These are phyloP conservation scores for Meloe dianella DNA, from an alignment of 2,888 invertebrate species.

Conservation along the genomic window DNA sequence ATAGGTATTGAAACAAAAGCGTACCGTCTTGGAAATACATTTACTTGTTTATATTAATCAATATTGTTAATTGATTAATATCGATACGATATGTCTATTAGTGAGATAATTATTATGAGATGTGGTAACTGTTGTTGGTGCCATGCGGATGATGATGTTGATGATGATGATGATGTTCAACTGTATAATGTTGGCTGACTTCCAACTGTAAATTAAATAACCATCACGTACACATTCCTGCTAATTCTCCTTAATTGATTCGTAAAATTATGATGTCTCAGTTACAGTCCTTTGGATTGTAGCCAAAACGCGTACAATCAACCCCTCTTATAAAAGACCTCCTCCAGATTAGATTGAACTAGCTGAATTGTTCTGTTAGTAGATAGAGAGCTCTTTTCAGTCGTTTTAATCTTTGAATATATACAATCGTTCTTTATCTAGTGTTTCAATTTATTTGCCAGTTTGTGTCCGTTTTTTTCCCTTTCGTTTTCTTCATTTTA, in stretches of 20 bases:
- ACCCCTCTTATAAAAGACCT: not conserved
- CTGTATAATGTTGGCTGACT: constrained; percentile 25
- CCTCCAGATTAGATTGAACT: constrained; percentile 2
- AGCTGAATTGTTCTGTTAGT: not conserved
- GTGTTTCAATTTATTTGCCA: constrained; percentile 4
- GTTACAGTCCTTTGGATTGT: constrained; percentile 38
- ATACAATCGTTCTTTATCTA: not conserved
- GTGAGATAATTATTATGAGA: not conserved
- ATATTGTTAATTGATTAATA: too few species aligned
- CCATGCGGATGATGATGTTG: not conserved
- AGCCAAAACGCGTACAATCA: constrained; percentile 35
- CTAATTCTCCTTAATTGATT: constrained; percentile 39
- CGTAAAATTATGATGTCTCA: constrained; percentile 41
- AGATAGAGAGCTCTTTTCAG: not conserved
- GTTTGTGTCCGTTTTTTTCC: not conserved
- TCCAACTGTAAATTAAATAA: constrained; percentile 39
- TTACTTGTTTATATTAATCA: not conserved
- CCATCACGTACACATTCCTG: constrained; percentile 33
- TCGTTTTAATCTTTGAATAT: constrained; percentile 1
- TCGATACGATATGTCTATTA: not conserved
- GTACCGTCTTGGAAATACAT: not conserved
- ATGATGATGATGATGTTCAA: not conserved
- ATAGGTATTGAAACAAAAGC: not conserved
- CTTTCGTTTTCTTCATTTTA: not conserved
- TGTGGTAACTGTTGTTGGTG: not conserved